Conservation (phyloP, 2,888 invertebrate genomes). For the Schrankia costaestrigalis region DNA sequence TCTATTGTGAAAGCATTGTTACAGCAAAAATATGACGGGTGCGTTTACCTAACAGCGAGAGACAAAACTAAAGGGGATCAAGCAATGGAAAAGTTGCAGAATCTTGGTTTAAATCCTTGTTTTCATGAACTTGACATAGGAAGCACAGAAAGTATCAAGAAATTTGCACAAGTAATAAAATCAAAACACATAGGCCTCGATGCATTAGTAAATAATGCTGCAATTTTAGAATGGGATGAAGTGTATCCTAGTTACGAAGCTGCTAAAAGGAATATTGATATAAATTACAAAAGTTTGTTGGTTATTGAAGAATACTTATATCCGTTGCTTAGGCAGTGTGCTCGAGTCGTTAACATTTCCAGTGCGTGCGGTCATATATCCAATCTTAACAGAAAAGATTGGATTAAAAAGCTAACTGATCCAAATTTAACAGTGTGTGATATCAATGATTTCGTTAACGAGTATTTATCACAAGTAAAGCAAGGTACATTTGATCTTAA, state of each 20-base stretch:
- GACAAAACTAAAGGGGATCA: slow-evolving; percentile 77
- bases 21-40: slow-evolving; percentile 82
- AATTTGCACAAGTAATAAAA: slow-evolving; percentile 80
- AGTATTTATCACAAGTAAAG: slow-evolving; percentile 63
- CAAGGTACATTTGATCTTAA: slow-evolving; percentile 63
- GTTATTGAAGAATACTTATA: slow-evolving; percentile 77
- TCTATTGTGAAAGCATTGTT: slow-evolving; percentile 85
- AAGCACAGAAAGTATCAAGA: slow-evolving; percentile 78
- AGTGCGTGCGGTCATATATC: slow-evolving; percentile 67
- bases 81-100: slow-evolving; percentile 81
- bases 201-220: slow-evolving; percentile 88
- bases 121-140: slow-evolving; percentile 87
- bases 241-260: slow-evolving; percentile 66
- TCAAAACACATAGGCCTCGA: slow-evolving; percentile 84
- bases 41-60: slow-evolving; percentile 86
- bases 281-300: slow-evolving; percentile 62
- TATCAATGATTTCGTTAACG: slow-evolving; percentile 60
- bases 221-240: slow-evolving; percentile 61
- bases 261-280: slow-evolving; percentile 62
- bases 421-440: slow-evolving; percentile 55
- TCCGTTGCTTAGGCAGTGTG: slow-evolving; percentile 85
- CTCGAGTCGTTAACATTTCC: slow-evolving; percentile 87
- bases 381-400: slow-evolving; percentile 59
- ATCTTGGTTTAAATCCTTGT: slow-evolving; percentile 73
- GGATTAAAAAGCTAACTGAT: slow-evolving; percentile 50